A percentile compares a stretch with the other conserved stretches of the same genome.
These are phyloP conservation scores for Eupithecia abbreviata DNA, from an alignment of 2,888 invertebrate genomes.

Conservation along the genomic window DNA sequence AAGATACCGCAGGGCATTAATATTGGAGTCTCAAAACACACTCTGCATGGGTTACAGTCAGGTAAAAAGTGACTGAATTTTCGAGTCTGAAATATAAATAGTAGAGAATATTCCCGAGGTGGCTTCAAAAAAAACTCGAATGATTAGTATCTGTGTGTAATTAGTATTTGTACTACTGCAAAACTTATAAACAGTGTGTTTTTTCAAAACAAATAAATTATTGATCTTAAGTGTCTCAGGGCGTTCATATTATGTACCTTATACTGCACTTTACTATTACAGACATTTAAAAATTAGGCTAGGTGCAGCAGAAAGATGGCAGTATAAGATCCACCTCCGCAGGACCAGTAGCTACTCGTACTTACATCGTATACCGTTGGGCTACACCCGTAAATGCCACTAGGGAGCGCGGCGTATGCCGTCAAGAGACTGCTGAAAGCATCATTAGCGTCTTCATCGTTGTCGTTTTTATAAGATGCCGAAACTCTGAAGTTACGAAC, in stretches of 20 bases:
- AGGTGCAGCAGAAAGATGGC: not conserved
- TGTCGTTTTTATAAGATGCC: not conserved
- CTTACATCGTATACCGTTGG: not conserved
- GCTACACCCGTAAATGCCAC: not conserved
- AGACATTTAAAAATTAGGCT: not conserved
- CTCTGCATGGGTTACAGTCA: not conserved
- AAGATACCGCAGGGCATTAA: constrained; percentile 66
- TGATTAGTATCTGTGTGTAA: too few species aligned
- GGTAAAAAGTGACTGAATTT: constrained; percentile 64
- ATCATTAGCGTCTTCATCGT: not conserved
- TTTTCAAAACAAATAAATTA: too few species aligned
- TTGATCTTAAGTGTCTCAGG: not conserved
- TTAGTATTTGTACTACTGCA: too few species aligned
- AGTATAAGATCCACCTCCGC: too few species aligned
- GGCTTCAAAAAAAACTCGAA: too few species aligned
- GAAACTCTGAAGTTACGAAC: not conserved
- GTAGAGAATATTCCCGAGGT: not conserved
- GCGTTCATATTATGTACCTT: not conserved
- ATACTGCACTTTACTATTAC: too few species aligned
- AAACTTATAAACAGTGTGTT: too few species aligned
- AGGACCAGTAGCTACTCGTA: not conserved
- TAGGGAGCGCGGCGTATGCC: not conserved
- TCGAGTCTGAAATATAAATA: constrained; percentile 52
- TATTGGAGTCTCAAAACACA: constrained; percentile 53
- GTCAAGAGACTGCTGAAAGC: not conserved